Percentiles rank a stretch among this genome's conserved stretches.
Evolutionary conservation across 2,888 invertebrate species (phyloP).

Genomic region (Philopedon plagiatum): DNA sequence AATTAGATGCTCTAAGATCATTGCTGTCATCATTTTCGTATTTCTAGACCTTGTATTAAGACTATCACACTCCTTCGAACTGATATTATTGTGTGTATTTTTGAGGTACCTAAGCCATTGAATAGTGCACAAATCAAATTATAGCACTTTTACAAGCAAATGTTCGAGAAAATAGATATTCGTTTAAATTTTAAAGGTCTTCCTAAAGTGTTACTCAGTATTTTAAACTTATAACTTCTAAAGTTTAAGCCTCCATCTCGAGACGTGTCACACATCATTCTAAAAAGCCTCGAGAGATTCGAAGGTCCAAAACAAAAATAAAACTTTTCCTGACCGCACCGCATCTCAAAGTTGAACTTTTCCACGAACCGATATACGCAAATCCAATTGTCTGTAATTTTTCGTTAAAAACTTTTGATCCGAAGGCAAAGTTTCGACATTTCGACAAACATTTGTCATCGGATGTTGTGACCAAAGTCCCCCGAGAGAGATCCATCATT

Average conservation of each 20-base stretch:
- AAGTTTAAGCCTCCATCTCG: neutral
- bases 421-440: conserved; percentile 47
- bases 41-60: too few species aligned
- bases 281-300: neutral
- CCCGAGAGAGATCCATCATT: conserved; percentile 49
- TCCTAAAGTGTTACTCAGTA: too few species aligned
- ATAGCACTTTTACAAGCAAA: too few species aligned
- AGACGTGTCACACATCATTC: neutral
- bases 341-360: conserved; percentile 31
- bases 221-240: too few species aligned
- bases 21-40: too few species aligned
- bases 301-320: conserved; percentile 30
- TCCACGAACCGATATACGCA: conserved; percentile 40
- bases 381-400: conserved; percentile 52
- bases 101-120: too few species aligned
- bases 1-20: too few species aligned
- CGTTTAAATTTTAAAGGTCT: too few species aligned
- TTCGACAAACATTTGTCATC: conserved; percentile 51
- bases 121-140: too few species aligned
- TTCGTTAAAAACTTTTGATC: conserved; percentile 40
- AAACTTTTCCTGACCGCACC: conserved; percentile 39
- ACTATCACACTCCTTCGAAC: too few species aligned
- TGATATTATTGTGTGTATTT: too few species aligned
- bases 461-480: conserved; percentile 50
- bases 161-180: too few species aligned